These are phyloP conservation scores for Mesaphorura yosii DNA, from an alignment of 1,140 invertebrate species.

Conservation along the genomic window DNA sequence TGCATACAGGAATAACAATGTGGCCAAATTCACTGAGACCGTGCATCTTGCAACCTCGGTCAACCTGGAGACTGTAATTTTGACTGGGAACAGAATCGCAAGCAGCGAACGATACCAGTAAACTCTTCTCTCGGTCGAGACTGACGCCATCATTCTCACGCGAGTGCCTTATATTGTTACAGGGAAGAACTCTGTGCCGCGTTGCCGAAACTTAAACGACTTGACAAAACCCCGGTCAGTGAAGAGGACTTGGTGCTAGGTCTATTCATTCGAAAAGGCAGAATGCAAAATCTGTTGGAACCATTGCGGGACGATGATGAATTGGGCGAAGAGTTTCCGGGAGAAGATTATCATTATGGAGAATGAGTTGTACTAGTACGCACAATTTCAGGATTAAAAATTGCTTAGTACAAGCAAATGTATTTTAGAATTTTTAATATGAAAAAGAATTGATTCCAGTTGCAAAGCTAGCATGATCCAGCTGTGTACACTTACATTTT, in stretches of 20 bases:
- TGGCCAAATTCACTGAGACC: background rate
- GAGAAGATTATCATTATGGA: background rate
- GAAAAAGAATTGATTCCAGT: too few species aligned
- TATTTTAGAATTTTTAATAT: too few species aligned
- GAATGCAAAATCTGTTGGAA: background rate
- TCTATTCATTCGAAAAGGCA: background rate
- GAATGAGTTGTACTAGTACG: too few species aligned
- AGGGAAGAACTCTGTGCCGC: background rate
- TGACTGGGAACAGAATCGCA: conserved; percentile 10
- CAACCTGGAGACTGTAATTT: conserved; percentile 1
- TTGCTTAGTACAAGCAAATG: too few species aligned
- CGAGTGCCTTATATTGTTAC: background rate
- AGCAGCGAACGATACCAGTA: conserved; percentile 11
- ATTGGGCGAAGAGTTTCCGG: background rate
- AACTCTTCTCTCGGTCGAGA: background rate
- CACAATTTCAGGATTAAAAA: too few species aligned
- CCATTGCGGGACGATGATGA: background rate
- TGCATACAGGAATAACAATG: background rate
- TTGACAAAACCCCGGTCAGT: background rate
- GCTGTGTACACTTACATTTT: too few species aligned
- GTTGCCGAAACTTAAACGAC: background rate
- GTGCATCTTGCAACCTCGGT: background rate
- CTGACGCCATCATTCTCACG: background rate
- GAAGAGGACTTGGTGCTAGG: background rate
- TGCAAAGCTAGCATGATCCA: too few species aligned